phyloP scores from a whole-genome alignment of 2,888 invertebrate species.

The Meta bourneti region DNA sequence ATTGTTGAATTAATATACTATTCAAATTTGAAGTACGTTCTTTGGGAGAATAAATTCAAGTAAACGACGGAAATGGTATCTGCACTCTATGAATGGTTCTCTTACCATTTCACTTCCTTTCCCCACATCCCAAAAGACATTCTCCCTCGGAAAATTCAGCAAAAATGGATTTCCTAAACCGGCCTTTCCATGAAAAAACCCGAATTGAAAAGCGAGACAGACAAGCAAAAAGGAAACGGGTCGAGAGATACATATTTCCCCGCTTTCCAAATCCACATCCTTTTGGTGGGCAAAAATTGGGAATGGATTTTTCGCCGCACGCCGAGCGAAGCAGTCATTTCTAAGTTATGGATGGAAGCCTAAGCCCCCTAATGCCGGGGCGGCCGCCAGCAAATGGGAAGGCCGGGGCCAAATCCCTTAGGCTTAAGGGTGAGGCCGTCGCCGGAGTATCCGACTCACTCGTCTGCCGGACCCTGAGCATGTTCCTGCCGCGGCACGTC shows the following conservation, averaged over 20 bases:
- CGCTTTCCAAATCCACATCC: slow-evolving; percentile 28
- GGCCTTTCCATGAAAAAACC: background rate
- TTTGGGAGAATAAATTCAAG: background rate
- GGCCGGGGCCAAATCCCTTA: slow-evolving; percentile 76
- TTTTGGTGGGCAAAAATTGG: slow-evolving; percentile 27
- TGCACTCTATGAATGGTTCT: background rate
- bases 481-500: slow-evolving; percentile 71
- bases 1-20: background rate
- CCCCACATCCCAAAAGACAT: background rate
- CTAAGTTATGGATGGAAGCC: slow-evolving; percentile 72
- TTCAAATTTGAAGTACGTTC: background rate
- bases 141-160: background rate
- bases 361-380: slow-evolving; percentile 60
- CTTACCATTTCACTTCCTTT: background rate
- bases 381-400: slow-evolving; percentile 76
- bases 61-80: background rate
- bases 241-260: slow-evolving; percentile 43
- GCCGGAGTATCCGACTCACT: slow-evolving; percentile 53
- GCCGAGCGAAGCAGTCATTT: slow-evolving; percentile 3
- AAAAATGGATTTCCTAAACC: slow-evolving; percentile 3
- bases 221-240: background rate
- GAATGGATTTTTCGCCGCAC: slow-evolving; percentile 34
- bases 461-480: slow-evolving; percentile 62
- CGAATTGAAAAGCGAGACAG: background rate
- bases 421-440: slow-evolving; percentile 70